Evolutionary conservation across 2,113 vertebrate species (phyloP).

Genomic region (Sinocyclocheilus maitianheensis): DNA sequence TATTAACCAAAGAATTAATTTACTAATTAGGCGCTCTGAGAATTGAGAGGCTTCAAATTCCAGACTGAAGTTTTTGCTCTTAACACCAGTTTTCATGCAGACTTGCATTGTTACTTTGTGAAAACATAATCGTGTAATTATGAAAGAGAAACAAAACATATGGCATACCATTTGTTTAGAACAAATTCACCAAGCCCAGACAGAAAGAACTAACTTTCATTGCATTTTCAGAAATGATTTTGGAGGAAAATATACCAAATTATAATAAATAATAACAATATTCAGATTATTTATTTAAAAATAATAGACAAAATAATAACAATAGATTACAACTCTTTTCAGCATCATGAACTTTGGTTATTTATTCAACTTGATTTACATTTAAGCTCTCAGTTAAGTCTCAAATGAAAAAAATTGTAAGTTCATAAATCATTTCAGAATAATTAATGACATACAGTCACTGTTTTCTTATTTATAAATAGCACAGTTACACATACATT

Average conservation of each 20-base stretch:
- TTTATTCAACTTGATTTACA: too few species aligned
- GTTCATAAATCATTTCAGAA: neutral
- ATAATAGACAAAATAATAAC: too few species aligned
- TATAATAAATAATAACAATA: neutral
- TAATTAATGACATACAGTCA: neutral
- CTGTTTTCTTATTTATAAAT: slow-evolving; percentile 43
- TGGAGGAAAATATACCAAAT: neutral
- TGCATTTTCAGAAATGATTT: neutral
- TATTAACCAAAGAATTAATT: slow-evolving; percentile 20
- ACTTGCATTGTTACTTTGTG: neutral
- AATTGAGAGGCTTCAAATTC: neutral
- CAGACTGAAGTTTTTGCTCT: neutral
- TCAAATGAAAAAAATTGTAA: neutral
- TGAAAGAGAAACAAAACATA: neutral
- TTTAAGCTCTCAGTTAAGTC: neutral
- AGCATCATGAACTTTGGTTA: too few species aligned
- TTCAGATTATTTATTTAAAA: too few species aligned
- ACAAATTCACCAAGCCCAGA: neutral
- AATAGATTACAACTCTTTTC: too few species aligned
- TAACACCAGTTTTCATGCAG: neutral
- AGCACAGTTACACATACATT: slow-evolving; percentile 34
- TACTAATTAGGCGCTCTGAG: neutral
- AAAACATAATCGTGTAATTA: neutral
- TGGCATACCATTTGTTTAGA: neutral
- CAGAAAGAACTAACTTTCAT: neutral